Base-by-base conservation (phyloP, 2,888 invertebrate species). In the Allophyes oxyacanthae region DNA sequence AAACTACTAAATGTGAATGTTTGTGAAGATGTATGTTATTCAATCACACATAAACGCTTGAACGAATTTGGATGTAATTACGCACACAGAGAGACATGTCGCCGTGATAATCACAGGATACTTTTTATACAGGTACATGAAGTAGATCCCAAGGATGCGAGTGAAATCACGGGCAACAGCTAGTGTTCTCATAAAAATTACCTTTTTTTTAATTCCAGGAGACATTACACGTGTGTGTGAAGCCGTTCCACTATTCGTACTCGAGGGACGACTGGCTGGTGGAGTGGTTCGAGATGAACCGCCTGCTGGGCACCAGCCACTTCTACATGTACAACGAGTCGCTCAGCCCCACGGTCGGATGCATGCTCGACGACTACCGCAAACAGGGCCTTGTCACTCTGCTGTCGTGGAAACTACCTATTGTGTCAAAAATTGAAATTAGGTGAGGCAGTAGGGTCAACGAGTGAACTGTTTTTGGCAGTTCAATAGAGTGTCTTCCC, bases 271-370 rank as follows among this genome's bases (percentile, higher is more conserved):
- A 97, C 54, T 97, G 97, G 94, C 93, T 98, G 68, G 91, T 98
- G 75, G 98, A 98, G 90, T 98, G 98, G 94, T 95, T 98, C 77
- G 98, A 98, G 88, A 92, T 98, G 76, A 97, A 98, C 88, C 94
- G 96, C 7, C 89, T 98, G 36, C 92, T 98, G 70, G 98, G 98
- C 0, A 97, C 97, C 34, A 96, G 95, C 46, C 98, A 98, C 86
- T 98, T 98, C 88, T 98, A 97, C 49, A 96, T 98, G 90, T 98
- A 98, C 93, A 98, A 98, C 86, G 97, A 98, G 85, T 98, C 98
- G 0, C 94, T 98, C 40, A 98, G 98, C 14, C 90, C 95, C 0
- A 96, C 96, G 46, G 97, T 97, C 10, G 95, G 95, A 13, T 98
- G 98, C 83, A 94, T 98, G 20, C 92, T 98, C 36, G 94, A 95